Conservation (phyloP, 2,113 vertebrate species). For the Neodontobutis hainanensis region DNA sequence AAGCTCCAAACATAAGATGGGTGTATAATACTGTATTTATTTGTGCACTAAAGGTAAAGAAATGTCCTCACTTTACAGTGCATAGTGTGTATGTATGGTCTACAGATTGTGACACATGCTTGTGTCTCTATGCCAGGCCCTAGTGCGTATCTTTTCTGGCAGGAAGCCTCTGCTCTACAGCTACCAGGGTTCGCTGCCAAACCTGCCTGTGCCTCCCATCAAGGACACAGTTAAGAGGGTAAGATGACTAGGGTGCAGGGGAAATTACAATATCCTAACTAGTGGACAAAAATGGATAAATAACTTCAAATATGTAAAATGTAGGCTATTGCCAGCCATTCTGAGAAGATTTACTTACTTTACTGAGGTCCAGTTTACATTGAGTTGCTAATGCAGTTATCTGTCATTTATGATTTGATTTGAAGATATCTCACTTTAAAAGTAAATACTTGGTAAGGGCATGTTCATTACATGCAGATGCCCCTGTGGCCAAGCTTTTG, state of each 20-base stretch:
- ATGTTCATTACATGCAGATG: too few relatives aligned
- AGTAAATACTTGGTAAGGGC: too few relatives aligned
- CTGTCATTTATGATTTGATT: too few relatives aligned
- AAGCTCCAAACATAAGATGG: too few relatives aligned
- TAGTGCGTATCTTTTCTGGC: conserved; percentile 91
- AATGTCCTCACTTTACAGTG: not conserved
- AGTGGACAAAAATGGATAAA: conserved; percentile 27
- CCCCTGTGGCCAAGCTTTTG: too few relatives aligned
- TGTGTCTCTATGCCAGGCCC: conserved; percentile 72
- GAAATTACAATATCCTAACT: conserved; percentile 4
- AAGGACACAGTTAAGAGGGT: conserved; percentile 87
- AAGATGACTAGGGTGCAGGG: conserved; percentile 32
- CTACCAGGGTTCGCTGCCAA: conserved; percentile 87
- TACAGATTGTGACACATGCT: not conserved
- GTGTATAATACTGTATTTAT: too few relatives aligned
- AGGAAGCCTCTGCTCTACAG: conserved; percentile 87
- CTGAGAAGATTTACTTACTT: too few relatives aligned
- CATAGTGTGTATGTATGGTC: conserved; percentile 1
- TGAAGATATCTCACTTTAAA: too few relatives aligned
- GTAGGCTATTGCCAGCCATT: too few relatives aligned
- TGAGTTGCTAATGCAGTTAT: too few relatives aligned
- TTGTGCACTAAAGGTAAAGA: too few relatives aligned
- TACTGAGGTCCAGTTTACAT: too few relatives aligned
- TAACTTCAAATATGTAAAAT: conserved; percentile 7
- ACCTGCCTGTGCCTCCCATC: conserved; percentile 83